Conservation (phyloP, 1,140 invertebrate genomes). For the Neodiprion virginianus region DNA sequence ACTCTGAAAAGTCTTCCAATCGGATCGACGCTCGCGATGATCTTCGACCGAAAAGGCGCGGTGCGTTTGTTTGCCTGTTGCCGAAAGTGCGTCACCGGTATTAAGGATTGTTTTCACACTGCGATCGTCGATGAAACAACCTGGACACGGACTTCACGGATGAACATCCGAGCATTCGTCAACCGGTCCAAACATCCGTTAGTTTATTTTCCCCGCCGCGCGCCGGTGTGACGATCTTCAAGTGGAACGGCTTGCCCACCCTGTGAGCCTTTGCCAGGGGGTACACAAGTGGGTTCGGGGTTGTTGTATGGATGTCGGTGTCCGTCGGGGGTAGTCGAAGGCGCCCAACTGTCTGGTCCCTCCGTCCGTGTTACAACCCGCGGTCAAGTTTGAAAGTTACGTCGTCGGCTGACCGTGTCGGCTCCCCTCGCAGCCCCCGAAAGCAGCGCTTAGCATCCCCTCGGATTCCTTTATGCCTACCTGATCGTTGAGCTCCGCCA, state of each 20-base stretch:
- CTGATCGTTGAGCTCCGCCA: constrained; percentile 8
- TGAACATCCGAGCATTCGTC: too few relatives aligned
- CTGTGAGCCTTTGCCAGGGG: background rate
- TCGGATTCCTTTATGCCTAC: constrained; percentile 7
- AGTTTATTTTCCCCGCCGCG: too few relatives aligned
- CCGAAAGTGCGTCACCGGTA: too few relatives aligned
- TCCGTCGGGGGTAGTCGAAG: constrained; percentile 31
- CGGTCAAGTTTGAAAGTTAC: constrained; percentile 37
- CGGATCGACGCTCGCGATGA: too few relatives aligned
- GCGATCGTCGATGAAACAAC: too few relatives aligned
- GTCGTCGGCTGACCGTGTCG: constrained; percentile 34
- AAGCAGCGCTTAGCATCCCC: constrained; percentile 20
- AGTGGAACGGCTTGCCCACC: background rate
- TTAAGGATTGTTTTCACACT: too few relatives aligned
- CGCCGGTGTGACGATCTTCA: background rate
- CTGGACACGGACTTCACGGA: too few relatives aligned
- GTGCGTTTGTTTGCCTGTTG: too few relatives aligned
- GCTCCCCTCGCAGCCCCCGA: constrained; percentile 34
- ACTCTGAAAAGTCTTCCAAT: too few relatives aligned
- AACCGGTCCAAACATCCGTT: too few relatives aligned
- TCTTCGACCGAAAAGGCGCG: too few relatives aligned
- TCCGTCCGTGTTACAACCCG: constrained; percentile 40
- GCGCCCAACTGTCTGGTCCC: constrained; percentile 54
- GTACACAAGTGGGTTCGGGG: background rate
- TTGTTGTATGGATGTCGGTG: too few relatives aligned